These are phyloP conservation scores for Malachius bipustulatus DNA, from an alignment of 2,888 invertebrate genomes.

Conservation along the genomic window DNA sequence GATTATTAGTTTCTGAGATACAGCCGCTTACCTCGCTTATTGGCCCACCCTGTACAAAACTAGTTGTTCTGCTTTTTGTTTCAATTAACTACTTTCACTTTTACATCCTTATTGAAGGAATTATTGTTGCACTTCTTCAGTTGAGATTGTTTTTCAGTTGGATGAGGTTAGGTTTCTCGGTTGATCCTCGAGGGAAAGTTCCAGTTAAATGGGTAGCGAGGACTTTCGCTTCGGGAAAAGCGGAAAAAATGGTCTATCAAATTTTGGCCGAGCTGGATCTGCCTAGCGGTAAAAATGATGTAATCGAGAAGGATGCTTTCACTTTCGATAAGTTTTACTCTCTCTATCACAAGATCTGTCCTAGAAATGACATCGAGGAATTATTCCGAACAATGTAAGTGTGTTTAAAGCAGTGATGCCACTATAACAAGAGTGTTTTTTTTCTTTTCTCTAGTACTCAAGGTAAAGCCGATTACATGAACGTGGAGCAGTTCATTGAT, in stretches of 20 bases:
- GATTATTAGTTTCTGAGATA: too few species aligned
- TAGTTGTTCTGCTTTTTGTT: too few species aligned
- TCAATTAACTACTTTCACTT: too few species aligned
- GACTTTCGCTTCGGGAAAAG: slow-evolving; percentile 99
- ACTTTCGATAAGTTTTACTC: slow-evolving; percentile 99
- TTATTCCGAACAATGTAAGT: slow-evolving; percentile 91
- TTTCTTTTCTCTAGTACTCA: too few species aligned
- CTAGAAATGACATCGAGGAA: slow-evolving; percentile 96
- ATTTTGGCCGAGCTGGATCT: slow-evolving; percentile 87
- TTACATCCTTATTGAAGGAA: too few species aligned
- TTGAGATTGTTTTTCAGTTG: too few species aligned
- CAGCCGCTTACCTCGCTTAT: too few species aligned
- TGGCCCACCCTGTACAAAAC: too few species aligned
- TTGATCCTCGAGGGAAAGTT: slow-evolving; percentile 89
- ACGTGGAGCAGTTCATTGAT: slow-evolving; percentile 74
- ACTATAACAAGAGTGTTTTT: too few species aligned
- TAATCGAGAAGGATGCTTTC: slow-evolving; percentile 86
- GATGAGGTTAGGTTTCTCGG: slow-evolving; percentile 92
- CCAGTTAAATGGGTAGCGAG: slow-evolving; percentile 93
- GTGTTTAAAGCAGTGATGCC: too few species aligned
- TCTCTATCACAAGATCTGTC: slow-evolving; percentile 97
- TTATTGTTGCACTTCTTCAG: too few species aligned
- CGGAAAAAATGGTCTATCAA: slow-evolving; percentile 96
- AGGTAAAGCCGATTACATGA: slow-evolving; percentile 80
- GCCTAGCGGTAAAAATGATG: slow-evolving; percentile 91